Percentiles rank a stretch among this genome's conserved stretches.
These are phyloP conservation scores for Albula goreensis DNA, from an alignment of 2,113 vertebrate species.

Conservation along the genomic window DNA sequence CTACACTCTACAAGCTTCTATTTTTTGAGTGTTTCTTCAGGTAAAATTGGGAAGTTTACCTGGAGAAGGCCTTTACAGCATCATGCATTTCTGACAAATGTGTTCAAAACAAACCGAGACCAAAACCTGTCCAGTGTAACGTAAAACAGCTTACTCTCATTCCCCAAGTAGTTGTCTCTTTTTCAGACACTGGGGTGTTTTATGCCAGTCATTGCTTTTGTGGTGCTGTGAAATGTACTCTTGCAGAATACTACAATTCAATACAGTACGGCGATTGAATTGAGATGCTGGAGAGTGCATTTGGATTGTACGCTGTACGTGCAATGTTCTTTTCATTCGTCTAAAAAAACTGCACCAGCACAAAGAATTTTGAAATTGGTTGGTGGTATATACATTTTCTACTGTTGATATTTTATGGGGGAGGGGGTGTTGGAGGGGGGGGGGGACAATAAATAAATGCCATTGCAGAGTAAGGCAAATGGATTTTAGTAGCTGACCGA, in stretches of 20 bases:
- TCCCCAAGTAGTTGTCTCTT: no score
- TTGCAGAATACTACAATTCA: no score
- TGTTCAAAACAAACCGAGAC: no score
- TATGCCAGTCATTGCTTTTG: not conserved
- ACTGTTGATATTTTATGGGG: constrained; percentile 42
- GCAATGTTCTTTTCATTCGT: not conserved
- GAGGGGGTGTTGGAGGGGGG: constrained; percentile 30
- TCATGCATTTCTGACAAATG: no score
- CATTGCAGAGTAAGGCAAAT: constrained; percentile 47
- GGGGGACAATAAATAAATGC: constrained; percentile 43
- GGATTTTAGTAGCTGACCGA: constrained; percentile 51
- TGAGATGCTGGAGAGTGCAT: not conserved
- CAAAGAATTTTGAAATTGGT: not conserved
- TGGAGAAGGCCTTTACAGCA: no score
- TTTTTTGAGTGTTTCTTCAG: no score
- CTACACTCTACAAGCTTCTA: no score
- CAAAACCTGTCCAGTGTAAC: no score
- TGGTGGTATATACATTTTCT: not conserved
- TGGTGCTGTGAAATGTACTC: not conserved
- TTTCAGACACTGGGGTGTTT: no score
- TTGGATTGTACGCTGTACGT: not conserved
- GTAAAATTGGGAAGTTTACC: no score
- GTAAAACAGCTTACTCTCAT: no score
- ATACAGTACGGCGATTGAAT: not conserved
- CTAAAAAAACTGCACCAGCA: not conserved